Evolutionary conservation across 2,888 invertebrate genomes (phyloP), one percentile per base, ranked within the genome.

Genomic region (Tachina lurida): DNA sequence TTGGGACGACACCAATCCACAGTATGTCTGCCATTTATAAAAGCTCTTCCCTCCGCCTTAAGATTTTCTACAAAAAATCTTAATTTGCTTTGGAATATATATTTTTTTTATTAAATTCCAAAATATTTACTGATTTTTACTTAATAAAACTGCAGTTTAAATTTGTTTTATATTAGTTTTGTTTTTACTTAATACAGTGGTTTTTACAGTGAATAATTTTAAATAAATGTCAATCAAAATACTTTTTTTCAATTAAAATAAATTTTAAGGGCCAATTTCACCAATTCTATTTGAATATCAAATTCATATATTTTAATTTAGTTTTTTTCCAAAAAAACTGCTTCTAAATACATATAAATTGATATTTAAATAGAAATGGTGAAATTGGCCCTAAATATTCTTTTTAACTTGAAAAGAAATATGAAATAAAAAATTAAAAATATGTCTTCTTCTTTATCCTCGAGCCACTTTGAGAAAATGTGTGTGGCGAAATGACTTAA

Each of bases 131-230:
- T 22, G 15, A 15, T n/a, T 17, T 67, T 19, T 52, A 31, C 31
- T 31, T 2, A 75, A 65, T 56, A n/a, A 65, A 76, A 67, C 56
- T 56, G 7, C 15, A 17, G 8, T 49, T 39, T 17, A 1, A 22
- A n/a, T 13, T 17, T 22, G 13, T 52, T 80, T 49, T 67, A 19
- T 60, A n/a, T 67, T 60, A 58, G 22, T 39, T 52, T 74, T 80
- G 22, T 62, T 71, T 79, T 86, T 79, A 63, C 73, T 80, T 76
- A 86, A 76, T 83, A 83, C 45, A 79, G 77, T 83, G 79, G 73
- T 73, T 73, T 83, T 76, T 86, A 86, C 79, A 86, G 22, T 73
- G 79, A 56, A 73, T 31, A 56, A n/a, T 70, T 68, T 78, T 41
- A 78, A 77, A 63, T 63, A 60, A 81, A 68, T 65, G 45, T 49